Evolutionary conservation across 2,888 invertebrate genomes (phyloP), one percentile per base, ranked within the genome.

Genomic region (Eristalinus aeneus): DNA sequence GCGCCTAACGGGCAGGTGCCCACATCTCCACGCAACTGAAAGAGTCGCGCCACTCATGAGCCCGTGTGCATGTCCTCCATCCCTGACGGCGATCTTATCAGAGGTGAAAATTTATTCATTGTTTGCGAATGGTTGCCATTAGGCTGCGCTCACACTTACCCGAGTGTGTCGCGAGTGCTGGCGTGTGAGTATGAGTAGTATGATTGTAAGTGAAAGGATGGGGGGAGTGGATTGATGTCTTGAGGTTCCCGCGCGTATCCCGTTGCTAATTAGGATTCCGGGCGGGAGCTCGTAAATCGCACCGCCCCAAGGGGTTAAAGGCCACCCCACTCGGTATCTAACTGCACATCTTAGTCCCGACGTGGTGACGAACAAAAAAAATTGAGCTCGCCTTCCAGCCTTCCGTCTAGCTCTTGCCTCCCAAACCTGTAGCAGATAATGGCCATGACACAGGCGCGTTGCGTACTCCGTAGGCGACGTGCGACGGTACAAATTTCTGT

Each of bases 101-200:
- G 76, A 88, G 89, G 89, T 89, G 89, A 89, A 89, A 89, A 90
- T 90, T 90, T 90, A 90, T 89, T 89, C 89, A 89, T 88, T 88
- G 88, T 84, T 83, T 79, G 87, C 83, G 82, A 87, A 86, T 86
- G 74, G 82, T 78, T 56, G 82, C 86, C 77, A 86, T 77, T 82
- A 82, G 77, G 73, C 69, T 63, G 64, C 67, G 54, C 36, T 64
- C 64, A 65, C 78, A 64, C 46, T 23, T 56, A 16, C 5, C 16
- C 16, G 3, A 12, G 12, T 39, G 11, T 39, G n/a, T n/a, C n/a
- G 12, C 2, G 27, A 27, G 27, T 27, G 27, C n/a, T 39, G 11
- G 12, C 39, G 12, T 12, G 12, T 16, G 0, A 0, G 39, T n/a
- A n/a, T 39, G 16, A 8, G 46, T 16, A n/a, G 39, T 46, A n/a